A percentile compares a stretch with the other conserved stretches of the same genome.
These are phyloP conservation scores for Tupaia chinensis DNA, from an alignment of 2,113 vertebrate genomes.

Conservation along the genomic window DNA sequence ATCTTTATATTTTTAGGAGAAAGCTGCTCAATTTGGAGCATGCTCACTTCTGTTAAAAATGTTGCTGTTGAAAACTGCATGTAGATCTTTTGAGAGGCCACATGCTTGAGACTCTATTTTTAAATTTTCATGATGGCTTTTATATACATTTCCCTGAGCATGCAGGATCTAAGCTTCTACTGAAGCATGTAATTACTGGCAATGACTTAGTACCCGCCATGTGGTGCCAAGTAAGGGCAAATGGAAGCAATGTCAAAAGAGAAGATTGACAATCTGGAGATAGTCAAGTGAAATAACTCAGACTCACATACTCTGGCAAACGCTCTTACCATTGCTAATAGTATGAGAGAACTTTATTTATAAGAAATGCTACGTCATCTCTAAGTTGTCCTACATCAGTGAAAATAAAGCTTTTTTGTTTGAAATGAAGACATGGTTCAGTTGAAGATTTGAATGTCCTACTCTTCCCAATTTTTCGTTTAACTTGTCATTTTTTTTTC, in stretches of 20 bases:
- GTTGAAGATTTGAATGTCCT: not conserved
- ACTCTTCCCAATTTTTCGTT: not conserved
- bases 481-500: not conserved
- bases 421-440: not conserved
- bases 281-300: not conserved
- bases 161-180: slow-evolving; percentile 51
- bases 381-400: not conserved
- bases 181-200: slow-evolving; percentile 69
- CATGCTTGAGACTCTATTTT: slow-evolving; percentile 68
- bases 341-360: slow-evolving; percentile 1
- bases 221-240: slow-evolving; percentile 49
- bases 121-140: slow-evolving; percentile 72
- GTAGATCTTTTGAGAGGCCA: slow-evolving; percentile 45
- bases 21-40: slow-evolving; percentile 37
- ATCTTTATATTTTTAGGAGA: slow-evolving; percentile 54
- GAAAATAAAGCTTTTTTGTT: slow-evolving; percentile 1
- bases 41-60: slow-evolving; percentile 56
- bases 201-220: slow-evolving; percentile 58
- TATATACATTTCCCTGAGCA: slow-evolving; percentile 46
- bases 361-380: not conserved
- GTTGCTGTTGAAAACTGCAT: slow-evolving; percentile 46
- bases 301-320: not conserved
- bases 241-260: slow-evolving; percentile 40
- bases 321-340: not conserved
- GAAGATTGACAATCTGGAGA: slow-evolving; percentile 58